These are phyloP conservation scores for Macrophya alboannulata DNA, from an alignment of 2,888 invertebrate species.

Conservation along the genomic window DNA sequence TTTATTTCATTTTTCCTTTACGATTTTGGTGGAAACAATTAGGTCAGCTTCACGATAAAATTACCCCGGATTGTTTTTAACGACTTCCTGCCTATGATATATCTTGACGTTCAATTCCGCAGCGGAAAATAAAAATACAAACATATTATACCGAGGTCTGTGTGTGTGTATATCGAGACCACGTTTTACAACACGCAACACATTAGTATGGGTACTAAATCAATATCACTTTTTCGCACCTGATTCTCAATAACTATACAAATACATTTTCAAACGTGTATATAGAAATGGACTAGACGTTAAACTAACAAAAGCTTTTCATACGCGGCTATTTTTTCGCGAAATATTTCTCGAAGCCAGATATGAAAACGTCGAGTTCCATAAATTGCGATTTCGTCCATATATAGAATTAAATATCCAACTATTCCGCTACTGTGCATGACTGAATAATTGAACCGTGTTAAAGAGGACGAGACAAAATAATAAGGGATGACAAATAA, in stretches of 20 bases:
- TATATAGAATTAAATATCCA: background rate
- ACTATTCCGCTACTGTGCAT: no score
- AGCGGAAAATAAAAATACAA: background rate
- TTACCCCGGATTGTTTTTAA: conserved; percentile 32
- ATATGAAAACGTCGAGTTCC: background rate
- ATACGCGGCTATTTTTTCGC: no score
- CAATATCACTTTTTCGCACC: conserved; percentile 2
- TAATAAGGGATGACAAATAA: background rate
- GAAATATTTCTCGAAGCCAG: background rate
- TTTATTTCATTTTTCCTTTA: background rate
- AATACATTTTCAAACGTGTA: background rate
- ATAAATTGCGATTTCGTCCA: background rate
- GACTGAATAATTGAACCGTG: background rate
- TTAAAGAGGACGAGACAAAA: background rate
- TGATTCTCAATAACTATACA: background rate
- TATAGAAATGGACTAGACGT: background rate
- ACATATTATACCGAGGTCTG: background rate
- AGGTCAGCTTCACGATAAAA: conserved; percentile 52
- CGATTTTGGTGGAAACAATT: conserved; percentile 42
- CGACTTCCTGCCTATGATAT: conserved; percentile 26
- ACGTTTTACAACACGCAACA: background rate
- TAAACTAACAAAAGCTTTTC: background rate
- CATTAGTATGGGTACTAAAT: background rate
- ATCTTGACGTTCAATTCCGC: conserved; percentile 20
- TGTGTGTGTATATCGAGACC: background rate